Evolutionary conservation across 2,888 invertebrate species (phyloP), one percentile per base, ranked within the genome.

Genomic region (Bugulina stolonifera): DNA sequence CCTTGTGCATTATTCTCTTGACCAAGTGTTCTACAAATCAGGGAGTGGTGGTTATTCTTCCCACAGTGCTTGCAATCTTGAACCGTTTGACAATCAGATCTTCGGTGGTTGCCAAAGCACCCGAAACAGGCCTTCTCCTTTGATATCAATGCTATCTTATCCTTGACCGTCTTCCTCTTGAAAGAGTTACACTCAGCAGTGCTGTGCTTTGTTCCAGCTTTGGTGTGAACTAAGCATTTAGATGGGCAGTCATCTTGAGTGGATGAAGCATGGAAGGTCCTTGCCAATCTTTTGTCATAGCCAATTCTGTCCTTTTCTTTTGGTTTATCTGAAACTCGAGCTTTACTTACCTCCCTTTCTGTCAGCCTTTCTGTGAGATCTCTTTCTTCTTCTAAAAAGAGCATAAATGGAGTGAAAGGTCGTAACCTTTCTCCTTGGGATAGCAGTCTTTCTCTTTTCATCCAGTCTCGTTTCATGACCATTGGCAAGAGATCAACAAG

Each of bases 371-470:
- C 52, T 14, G 52, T 52, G 52, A 52, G 52, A 52, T 52, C 52
- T 52, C 52, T 52, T n/a, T n/a, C n/a, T 52, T 52, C 52, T 52
- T 52, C 52, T 52, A 52, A 52, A 52, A 52, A 52, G 52, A 52
- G 52, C 52, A 52, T 52, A 52, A 52, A 52, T 52, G 52, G 22
- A 52, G 52, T 52, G 52, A 52, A 52, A 52, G 52, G 52, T 52
- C 52, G 22, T 52, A 52, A 22, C 52, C 52, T 52, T 52, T 52
- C 10, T 52, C 52, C 52, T 52, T 52, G 52, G 10, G 52, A 52
- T 52, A 52, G 22, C 52, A 52, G 22, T 22, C 52, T 52, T 52
- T 52, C 52, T 52, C 52, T 52, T 52, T 52, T 22, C 52, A 52
- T 52, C 52, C 52, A 52, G 52, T 52, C 52, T 52, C 52, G 52